Evolutionary conservation across 1,140 invertebrate genomes (phyloP), one percentile per base, ranked within the genome.

Genomic region (Ceratitis capitata): DNA sequence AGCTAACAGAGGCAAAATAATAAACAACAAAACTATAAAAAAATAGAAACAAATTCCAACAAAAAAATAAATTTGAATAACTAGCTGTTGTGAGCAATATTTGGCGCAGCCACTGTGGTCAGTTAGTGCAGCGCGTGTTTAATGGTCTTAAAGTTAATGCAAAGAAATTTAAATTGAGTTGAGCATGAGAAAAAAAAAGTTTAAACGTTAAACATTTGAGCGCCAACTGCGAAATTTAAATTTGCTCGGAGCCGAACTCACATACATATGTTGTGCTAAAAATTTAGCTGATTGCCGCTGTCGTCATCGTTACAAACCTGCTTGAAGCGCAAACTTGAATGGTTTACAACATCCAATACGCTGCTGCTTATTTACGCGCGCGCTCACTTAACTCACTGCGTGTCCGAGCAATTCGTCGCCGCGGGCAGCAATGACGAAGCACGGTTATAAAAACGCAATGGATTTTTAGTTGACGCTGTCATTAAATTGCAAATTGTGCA

Each of bases 251-350:
- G 69, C 39, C n/a, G 2, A n/a, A 78, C n/a, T 23, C 7, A 9
- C 23, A 26, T 78, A 56, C 23, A 12, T 3, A 23, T n/a, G 49
- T 53, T 1, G n/a, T n/a, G 47, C 47, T 3, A 16, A 32, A 26
- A 69, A 39, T 69, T 29, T 69, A 39, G 69, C 69, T 45, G 32
- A 45, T 32, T 78, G 42, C n/a, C 39, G 39, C 69, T 78, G 69
- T 78, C 69, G 69, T 78, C 39, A 78, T 78, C 69, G 32, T 78
- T 78, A 47, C 69, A 78, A 78, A 78, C 39, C 35, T 78, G 69
- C 69, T 78, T 47, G 0, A 0, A 47, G 42, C 69, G 42, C 39
- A 14, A 42, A 39, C 69, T 45, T 78, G 2, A 78, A 39, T 78
- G 16, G n/a, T 23, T 78, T 9, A 45, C 19, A 45, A 32, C 29